These are phyloP conservation scores for Pteropus alecto DNA, from an alignment of 2,113 vertebrate species.

Conservation along the genomic window DNA sequence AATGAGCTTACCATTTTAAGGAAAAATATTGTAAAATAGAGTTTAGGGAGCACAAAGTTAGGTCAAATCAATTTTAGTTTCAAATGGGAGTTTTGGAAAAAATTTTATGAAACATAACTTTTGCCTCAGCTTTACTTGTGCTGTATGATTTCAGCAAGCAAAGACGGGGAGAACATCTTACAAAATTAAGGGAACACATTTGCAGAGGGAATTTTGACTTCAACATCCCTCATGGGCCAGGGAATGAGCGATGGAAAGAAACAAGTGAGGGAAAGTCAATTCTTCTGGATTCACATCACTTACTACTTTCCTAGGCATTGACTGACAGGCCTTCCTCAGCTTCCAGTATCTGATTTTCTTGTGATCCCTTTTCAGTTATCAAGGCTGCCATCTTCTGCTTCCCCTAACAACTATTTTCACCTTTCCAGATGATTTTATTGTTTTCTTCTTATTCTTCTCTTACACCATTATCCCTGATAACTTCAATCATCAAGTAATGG, in stretches of 20 bases:
- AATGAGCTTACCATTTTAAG: neutral
- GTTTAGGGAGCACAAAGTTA: neutral
- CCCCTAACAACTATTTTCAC: neutral
- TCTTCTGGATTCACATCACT: neutral
- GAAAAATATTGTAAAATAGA: neutral
- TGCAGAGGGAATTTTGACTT: neutral
- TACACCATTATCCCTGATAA: neutral
- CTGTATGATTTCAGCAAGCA: neutral
- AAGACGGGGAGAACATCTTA: neutral
- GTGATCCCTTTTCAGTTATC: neutral
- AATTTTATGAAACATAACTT: neutral
- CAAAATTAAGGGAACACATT: neutral
- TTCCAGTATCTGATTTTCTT: neutral
- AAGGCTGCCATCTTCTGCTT: neutral
- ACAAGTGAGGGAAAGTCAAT: rapidly evolving
- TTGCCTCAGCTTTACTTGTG: neutral
- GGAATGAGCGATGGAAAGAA: neutral
- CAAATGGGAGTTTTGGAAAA: neutral
- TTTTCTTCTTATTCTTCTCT: neutral
- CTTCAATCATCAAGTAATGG: neutral
- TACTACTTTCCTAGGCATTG: neutral
- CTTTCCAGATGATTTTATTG: neutral
- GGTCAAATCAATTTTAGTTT: neutral
- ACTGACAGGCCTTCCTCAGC: neutral
- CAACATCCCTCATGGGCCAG: too few species aligned